Evolutionary conservation across 2,797 vertebrate genomes (phyloP), one percentile per base, ranked within the genome.

Genomic region (Crocodylus rhombifer): DNA sequence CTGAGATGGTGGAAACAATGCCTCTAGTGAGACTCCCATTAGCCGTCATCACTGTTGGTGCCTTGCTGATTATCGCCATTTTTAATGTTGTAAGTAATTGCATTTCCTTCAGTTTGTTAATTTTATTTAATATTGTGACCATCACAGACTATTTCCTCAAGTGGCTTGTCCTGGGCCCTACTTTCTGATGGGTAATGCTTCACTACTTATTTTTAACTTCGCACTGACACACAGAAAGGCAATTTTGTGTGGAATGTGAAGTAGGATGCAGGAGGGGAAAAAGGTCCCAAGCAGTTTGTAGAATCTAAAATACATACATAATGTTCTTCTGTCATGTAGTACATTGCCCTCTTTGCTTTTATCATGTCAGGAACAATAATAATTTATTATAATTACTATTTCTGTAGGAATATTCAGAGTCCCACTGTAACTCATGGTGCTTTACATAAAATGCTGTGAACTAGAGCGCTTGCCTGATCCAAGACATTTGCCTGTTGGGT

Each of bases 1-100:
- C 99, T 0, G 97, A 98, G 94, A 98, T 98, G 9, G 98, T 99
- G 95, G 99, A 99, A 79, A 99, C 98, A 7, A 98, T 97, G 91
- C 98, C 99, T 0, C 98, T 98, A 7, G 97, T 99, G 76, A 98
- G 99, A 89, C 98, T 99, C 87, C 98, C 98, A 4, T 97, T 99
- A 97, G 98, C 98, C 51, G 55, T 98, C 80, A 87, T 99, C 89
- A 98, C 98, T 7, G 98, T 98, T 1, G 91, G 98, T 58, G 98
- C 98, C 91, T 98, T 99, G 92, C 97, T 99, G 71, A 93, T 98
- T 60, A 91, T 99, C 65, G 98, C 99, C 8, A 86, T 99, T 62
- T 97, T 99, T 91, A 99, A 99, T 97, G 93, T 99, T 98, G 99
- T 99, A 96, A 97, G 98, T 96, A n/a, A 65, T 33, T 1, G 0